Base-by-base conservation (phyloP, 1,140 invertebrate species). In the Dendrolimus kikuchii region DNA sequence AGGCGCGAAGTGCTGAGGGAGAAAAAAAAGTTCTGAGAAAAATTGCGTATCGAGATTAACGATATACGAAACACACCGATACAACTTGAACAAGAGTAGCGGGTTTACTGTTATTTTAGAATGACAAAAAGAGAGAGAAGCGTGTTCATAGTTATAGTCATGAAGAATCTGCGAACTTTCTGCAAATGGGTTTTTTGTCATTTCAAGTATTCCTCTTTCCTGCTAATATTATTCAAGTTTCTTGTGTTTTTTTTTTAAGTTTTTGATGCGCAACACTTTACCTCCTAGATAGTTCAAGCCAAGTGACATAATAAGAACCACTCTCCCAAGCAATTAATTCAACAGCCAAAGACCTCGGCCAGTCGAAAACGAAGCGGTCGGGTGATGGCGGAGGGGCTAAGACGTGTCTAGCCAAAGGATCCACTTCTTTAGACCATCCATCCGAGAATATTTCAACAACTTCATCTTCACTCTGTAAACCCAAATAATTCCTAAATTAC, bases 361-460 rank as follows among this genome's bases (percentile, higher is more conserved):
- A 89, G 67, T 92, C 90, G 48, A 89, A 81, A 54, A 88, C 89
- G 38, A 91, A 88, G 38, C 86, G 86, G 53, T 92, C 87, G 4
- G 91, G 87, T 51, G 90, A 85, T 0, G 89, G 84, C 47, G 87
- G 85, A 38, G 89, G 89, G 0, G 88, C 73, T 5, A 88, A 60
- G 10, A 88, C 72, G 42, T 87, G 81, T 5, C 73, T 68, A 6
- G 86, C 82, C 7, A 88, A 62, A 7, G 74, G 74, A 49, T 86
- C 78, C 10, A 82, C 64, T 39, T 85, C 78, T 23, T 77, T 78
- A 0, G 71, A 69, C 94, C 95, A 96, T 37, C 94, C 95, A 55
- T 94, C 92, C 46, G 94, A 95, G 71, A 96, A 96, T 45, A 96
- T 90, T 85, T 95, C 93, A 2, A 94, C 92, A 37, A 91, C 71